Evolutionary conservation across 2,113 vertebrate genomes (phyloP).

Genomic region (Sorex fumeus): DNA sequence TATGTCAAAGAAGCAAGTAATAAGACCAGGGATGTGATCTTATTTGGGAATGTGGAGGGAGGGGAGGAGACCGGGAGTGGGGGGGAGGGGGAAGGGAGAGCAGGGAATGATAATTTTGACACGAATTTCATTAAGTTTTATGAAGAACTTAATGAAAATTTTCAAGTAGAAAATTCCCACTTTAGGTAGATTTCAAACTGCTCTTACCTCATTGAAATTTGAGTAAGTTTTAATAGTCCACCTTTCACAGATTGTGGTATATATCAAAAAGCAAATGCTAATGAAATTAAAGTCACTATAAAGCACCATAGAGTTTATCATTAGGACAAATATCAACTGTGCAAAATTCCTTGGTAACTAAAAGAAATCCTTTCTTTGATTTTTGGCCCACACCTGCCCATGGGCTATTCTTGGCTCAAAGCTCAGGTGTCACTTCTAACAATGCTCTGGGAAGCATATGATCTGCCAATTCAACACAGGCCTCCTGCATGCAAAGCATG

Average conservation of each 20-base stretch:
- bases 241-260: not conserved
- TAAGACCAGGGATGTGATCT: not conserved
- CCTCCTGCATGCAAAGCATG: too few relatives aligned
- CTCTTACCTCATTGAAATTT: not conserved
- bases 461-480: too few relatives aligned
- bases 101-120: not conserved
- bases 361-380: not conserved
- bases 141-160: not conserved
- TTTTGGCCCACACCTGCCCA: not conserved
- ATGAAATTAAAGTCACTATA: slow-evolving; percentile 6
- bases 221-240: not conserved
- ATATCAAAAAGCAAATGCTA: slow-evolving; percentile 26
- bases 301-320: not conserved
- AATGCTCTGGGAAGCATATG: too few relatives aligned
- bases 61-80: too few relatives aligned
- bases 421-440: too few relatives aligned
- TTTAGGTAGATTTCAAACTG: slow-evolving; percentile 26
- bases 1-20: not conserved
- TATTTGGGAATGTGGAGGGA: not conserved
- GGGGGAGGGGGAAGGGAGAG: too few relatives aligned
- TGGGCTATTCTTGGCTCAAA: too few relatives aligned
- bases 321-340: not conserved
- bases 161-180: slow-evolving; percentile 27
- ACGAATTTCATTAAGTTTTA: not conserved
- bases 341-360: slow-evolving; percentile 28